Base-by-base conservation (phyloP, 2,797 vertebrate species). In the Fratercula arctica region DNA sequence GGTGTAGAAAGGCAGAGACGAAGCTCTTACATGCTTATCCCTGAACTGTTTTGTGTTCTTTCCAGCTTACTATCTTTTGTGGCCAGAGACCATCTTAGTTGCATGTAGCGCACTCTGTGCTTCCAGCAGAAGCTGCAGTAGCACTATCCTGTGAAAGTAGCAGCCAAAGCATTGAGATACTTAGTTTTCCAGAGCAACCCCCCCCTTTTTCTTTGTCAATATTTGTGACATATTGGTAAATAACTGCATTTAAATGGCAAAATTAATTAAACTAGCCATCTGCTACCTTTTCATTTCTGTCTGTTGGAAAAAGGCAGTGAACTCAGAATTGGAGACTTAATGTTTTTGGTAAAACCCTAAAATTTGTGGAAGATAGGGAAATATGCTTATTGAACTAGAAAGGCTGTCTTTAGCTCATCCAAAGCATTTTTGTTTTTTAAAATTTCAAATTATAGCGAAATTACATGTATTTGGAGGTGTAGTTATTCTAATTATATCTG, bases 31-130 rank as follows among this genome's bases (percentile, higher is more conserved):
- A 0, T 73, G 18, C 43, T 84, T 64, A 46, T 60, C 17, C 13
- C 23, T 57, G 23, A 69, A 59, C 17, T n/a, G 10, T 70, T 87
- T 19, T 59, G 4, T 64, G 5, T 43, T 63, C 43, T 56, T 72
- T 76, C 61, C 70, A 51, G 33, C n/a, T 87, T 75, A 17, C 13
- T 3, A 7, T 16, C 4, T 31, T 45, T 51, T 56, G 33, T 74
- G 80, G 46, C 67, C 35, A 51, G 51, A 60, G 33, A 25, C 19
- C 13, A 5, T 43, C 18, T 28, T 18, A 46, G 16, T 19, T 18
- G 9, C 48, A 4, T 26, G 57, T 41, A 67, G 31, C 0, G 1
- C 19, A 15, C 9, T 48, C 31, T 78, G 28, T 0, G 0, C 23
- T 82, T 89, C 41, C 9, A 73, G 43, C 28, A 56, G 63, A 46